Base-by-base conservation (phyloP, 2,113 vertebrate genomes). In the Cavia porcellus region DNA sequence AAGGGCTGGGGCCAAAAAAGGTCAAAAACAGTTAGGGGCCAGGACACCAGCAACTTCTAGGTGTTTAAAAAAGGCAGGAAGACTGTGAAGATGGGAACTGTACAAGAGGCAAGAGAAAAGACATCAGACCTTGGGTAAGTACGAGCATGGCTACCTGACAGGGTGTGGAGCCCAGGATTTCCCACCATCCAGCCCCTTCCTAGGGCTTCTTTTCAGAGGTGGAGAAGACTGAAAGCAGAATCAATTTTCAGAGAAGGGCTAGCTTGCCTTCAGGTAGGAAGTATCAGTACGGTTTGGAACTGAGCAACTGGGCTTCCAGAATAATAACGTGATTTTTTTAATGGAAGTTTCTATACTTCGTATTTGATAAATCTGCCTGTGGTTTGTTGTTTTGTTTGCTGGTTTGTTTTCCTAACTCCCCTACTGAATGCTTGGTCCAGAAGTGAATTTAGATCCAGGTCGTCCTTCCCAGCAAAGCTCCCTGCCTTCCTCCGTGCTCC, bases 71-170 rank as follows among this genome's bases (percentile, higher is more conserved):
- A 38, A 32, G 42, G 24, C 80, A 59, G 89, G 72, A 74, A 84
- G 59, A 79, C 72, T 12, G n/a, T 35, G 86, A 93, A 88, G 87
- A 98, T 98, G 98, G 98, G 45, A 15, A 97, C 89, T 11, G 5
- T 24, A 30, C 95, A 83, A 25, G 97, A 96, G 30, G 47, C 47
- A 8, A 66, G 19, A 66, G 91, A 77, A 68, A 95, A 88, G 87
- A 19, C 28, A 0, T 7, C 32, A n/a, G 77, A 89, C 68, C n/a
- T n/a, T 0, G n/a, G 90, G 98, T 98, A 59, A 97, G 97, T 96
- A 28, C n/a, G 47, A 70, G 1, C 30, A 28, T 61, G 52, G 68
- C 62, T 5, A 2, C 42, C 35, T 85, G 80, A 22, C 17, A 25
- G 30, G 79, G 87, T 85, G 24, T 70, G 66, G 66, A 35, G 61